Evolutionary conservation across 1,140 invertebrate species (phyloP).

Genomic region (Caenorhabditis briggsae): DNA sequence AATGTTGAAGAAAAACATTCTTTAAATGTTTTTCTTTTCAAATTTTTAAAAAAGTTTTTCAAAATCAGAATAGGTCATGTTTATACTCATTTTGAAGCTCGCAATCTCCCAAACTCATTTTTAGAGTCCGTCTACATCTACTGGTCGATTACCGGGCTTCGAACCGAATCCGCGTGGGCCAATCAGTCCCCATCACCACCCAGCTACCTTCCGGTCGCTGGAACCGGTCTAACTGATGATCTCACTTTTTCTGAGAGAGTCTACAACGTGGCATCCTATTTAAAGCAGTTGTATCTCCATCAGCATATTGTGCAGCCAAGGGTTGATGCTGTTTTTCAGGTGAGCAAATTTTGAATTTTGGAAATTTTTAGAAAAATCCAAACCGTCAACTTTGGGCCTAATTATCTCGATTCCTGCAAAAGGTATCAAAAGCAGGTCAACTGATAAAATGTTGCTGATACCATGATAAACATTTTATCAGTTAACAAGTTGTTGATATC

Average conservation of each 20-base stretch:
- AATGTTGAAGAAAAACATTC: too few relatives aligned
- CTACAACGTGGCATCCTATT: constrained; percentile 73
- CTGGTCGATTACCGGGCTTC: constrained; percentile 76
- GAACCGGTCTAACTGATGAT: constrained; percentile 75
- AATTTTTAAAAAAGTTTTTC: too few relatives aligned
- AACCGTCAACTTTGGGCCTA: too few relatives aligned
- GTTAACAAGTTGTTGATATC: too few relatives aligned
- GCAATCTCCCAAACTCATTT: constrained; percentile 1
- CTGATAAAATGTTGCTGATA: too few relatives aligned
- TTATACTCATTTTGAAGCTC: not conserved
- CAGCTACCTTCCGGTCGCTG: constrained; percentile 76
- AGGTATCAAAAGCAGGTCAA: too few relatives aligned
- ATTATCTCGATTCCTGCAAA: too few relatives aligned
- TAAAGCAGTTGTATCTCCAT: constrained; percentile 73
- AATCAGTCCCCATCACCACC: constrained; percentile 75
- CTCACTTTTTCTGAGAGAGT: constrained; percentile 69
- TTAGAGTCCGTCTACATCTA: constrained; percentile 75
- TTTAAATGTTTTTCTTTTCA: too few relatives aligned
- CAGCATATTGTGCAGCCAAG: constrained; percentile 73
- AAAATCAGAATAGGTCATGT: too few relatives aligned
- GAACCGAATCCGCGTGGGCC: constrained; percentile 77
- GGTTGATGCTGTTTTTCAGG: constrained; percentile 69
- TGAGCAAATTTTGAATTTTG: not conserved
- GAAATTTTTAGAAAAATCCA: too few relatives aligned
- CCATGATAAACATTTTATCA: too few relatives aligned